A percentile compares a stretch with the other conserved stretches of the same genome.
Conservation (phyloP, 2,113 vertebrate genomes). For the Lycaon pictus region DNA sequence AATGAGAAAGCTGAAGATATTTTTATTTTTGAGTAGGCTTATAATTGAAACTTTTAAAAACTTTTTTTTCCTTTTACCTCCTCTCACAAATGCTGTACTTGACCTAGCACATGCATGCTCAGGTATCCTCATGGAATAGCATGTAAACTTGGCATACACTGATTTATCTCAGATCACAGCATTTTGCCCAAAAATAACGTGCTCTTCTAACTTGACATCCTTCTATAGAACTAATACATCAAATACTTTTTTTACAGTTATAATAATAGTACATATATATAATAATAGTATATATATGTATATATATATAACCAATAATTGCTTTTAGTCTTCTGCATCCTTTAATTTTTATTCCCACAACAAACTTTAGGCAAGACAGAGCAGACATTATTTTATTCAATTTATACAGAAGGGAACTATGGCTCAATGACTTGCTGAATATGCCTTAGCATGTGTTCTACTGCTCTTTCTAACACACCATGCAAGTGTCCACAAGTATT, state of each 20-base stretch:
- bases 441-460: background rate
- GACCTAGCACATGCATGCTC: background rate
- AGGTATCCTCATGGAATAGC: background rate
- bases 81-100: background rate
- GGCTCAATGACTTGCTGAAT: background rate
- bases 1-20: slow-evolving; percentile 68
- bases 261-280: background rate
- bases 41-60: slow-evolving; percentile 46
- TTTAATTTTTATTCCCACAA: background rate
- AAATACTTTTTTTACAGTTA: background rate
- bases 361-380: background rate
- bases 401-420: background rate
- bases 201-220: background rate
- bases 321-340: background rate
- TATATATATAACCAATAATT: background rate
- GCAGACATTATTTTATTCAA: background rate
- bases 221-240: background rate
- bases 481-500: background rate
- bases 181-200: background rate
- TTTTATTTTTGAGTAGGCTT: slow-evolving; percentile 32
- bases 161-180: slow-evolving; percentile 45
- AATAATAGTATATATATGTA: no score
- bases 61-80: background rate
- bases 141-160: background rate
- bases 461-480: background rate